Percentiles rank a stretch among this genome's conserved stretches.
Conservation (phyloP, 1,140 invertebrate genomes). For the Atopsyche davidsoni region DNA sequence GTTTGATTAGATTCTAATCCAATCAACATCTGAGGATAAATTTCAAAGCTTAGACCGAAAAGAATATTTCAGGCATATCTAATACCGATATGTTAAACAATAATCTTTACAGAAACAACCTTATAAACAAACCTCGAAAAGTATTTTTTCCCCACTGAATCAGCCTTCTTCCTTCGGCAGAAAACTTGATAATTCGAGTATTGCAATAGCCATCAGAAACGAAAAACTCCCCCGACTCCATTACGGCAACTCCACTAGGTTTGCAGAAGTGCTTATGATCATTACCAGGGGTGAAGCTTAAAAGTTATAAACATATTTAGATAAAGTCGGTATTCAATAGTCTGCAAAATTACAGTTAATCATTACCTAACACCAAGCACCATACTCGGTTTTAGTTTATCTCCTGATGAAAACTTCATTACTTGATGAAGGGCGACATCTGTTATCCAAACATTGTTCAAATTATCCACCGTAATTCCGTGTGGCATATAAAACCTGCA, state of each 20-base stretch:
- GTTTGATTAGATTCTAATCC: too few relatives aligned
- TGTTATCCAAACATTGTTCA: constrained; percentile 84
- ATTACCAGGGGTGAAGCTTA: constrained; percentile 67
- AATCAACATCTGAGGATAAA: too few relatives aligned
- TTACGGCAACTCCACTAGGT: constrained; percentile 83
- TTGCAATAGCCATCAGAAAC: constrained; percentile 96
- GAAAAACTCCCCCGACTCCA: constrained; percentile 80
- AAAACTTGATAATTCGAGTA: constrained; percentile 80
- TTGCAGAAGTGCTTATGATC: constrained; percentile 84
- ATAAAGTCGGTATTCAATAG: neutral
- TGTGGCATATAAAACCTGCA: constrained; percentile 88
- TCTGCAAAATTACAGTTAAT: neutral
- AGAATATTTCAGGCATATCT: too few relatives aligned
- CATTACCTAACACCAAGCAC: constrained; percentile 51
- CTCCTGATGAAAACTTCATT: constrained; percentile 59
- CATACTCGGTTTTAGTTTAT: constrained; percentile 39
- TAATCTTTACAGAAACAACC: too few relatives aligned
- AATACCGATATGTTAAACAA: too few relatives aligned
- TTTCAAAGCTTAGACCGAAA: too few relatives aligned
- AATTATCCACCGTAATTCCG: constrained; percentile 78
- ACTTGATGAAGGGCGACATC: constrained; percentile 91
- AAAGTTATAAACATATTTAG: neutral
- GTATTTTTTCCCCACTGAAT: constrained; percentile 57
- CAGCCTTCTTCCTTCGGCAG: constrained; percentile 61
- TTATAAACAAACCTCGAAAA: constrained; percentile 30